phyloP scores from a whole-genome alignment of 1,140 invertebrate genomes.

The Paraescarpia echinospica region DNA sequence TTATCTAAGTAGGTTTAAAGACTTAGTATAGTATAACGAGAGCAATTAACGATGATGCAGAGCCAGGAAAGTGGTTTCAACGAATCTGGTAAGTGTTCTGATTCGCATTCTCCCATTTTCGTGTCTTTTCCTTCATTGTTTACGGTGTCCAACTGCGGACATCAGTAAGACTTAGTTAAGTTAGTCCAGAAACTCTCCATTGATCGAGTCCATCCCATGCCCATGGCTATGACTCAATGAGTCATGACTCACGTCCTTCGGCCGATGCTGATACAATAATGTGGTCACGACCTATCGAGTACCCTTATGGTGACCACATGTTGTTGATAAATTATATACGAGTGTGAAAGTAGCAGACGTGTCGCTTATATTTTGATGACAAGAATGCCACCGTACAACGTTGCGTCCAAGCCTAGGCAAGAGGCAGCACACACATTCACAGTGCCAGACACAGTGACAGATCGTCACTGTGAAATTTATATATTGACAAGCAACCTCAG shows the following conservation, averaged over 20 bases:
- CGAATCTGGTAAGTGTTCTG: background rate
- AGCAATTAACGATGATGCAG: background rate
- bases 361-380: background rate
- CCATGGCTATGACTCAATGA: too few species aligned
- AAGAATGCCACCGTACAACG: background rate
- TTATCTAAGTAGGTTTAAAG: background rate
- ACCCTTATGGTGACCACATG: background rate
- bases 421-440: too few species aligned
- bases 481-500: too few species aligned
- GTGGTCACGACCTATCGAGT: background rate
- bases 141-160: background rate
- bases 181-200: background rate
- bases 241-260: background rate
- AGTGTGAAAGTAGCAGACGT: background rate
- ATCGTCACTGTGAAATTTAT: too few species aligned
- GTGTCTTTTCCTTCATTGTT: background rate
- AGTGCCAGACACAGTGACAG: too few species aligned
- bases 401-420: too few species aligned
- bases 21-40: background rate
- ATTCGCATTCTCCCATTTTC: background rate
- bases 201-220: background rate
- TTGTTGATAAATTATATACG: background rate
- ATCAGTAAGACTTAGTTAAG: background rate
- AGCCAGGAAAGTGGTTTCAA: background rate
- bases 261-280: background rate